Evolutionary conservation across 1,140 invertebrate genomes (phyloP).

Genomic region (Euglossa dilemma): DNA sequence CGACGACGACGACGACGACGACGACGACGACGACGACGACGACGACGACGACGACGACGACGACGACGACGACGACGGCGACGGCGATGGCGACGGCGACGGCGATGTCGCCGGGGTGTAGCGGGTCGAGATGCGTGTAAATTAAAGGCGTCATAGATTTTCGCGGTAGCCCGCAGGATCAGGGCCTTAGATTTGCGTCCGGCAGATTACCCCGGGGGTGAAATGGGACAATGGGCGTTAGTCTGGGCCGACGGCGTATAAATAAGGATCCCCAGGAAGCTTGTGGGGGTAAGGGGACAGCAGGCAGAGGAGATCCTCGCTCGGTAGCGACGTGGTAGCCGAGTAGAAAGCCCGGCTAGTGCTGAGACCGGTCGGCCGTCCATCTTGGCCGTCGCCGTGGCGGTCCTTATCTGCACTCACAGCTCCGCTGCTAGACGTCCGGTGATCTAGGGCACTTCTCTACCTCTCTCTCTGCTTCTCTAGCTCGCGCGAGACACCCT

Average conservation of each 20-base stretch:
- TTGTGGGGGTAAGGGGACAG: conserved; percentile 64
- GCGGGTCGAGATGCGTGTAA: conserved; percentile 72
- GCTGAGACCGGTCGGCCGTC: conserved; percentile 80
- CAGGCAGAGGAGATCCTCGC: conserved; percentile 67
- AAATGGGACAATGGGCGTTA: conserved; percentile 83
- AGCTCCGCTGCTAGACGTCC: conserved; percentile 81
- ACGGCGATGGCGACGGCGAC: conserved; percentile 2
- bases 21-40: too few species aligned
- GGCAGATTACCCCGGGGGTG: conserved; percentile 80
- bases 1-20: conserved; percentile 13
- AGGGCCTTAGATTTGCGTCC: conserved; percentile 83
- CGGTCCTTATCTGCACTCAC: conserved; percentile 82
- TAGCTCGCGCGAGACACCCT: not conserved
- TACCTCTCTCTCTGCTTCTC: conserved; percentile 30
- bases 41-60: not conserved
- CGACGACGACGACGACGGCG: not conserved
- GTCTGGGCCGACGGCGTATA: conserved; percentile 81
- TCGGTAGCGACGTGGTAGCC: conserved; percentile 66
- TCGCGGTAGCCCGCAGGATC: conserved; percentile 82
- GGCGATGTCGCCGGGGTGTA: conserved; percentile 13
- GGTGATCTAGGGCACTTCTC: conserved; percentile 81
- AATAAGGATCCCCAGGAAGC: conserved; percentile 81
- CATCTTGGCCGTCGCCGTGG: conserved; percentile 82
- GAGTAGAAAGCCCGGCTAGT: conserved; percentile 72
- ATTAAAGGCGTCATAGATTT: conserved; percentile 83